Base-by-base conservation (phyloP, 2,113 vertebrate genomes). In the Ia io region DNA sequence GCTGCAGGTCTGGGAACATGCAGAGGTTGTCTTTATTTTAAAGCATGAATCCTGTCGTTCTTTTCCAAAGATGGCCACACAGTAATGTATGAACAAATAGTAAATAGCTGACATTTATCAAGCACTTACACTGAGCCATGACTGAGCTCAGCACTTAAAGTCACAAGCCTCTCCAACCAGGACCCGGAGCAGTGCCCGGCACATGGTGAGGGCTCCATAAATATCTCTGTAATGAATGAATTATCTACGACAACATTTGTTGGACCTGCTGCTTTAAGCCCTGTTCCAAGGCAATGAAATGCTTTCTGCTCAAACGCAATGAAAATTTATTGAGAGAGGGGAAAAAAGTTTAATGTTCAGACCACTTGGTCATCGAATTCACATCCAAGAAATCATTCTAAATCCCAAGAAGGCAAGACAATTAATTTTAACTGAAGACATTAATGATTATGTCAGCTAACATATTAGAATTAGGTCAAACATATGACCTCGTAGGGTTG, bases 341-440 rank as follows among this genome's bases (percentile, higher is more conserved):
- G 16, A 3, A 1, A 13, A 2, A 74, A 37, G 53, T 32, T 53
- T 71, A 83, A 47, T 23, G 42, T 80, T 77, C 35, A 56, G 67
- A 94, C 63, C 92, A 70, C 25, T 63, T 28, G 32, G 25, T 84
- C 88, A 40, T 53, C 40, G 32, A 96, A 87, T 90, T 91, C 84
- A 44, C 79, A 83, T 16, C 32, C 12, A 23, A 25, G 94, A 94
- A 90, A 16, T 30, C 16, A 59, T 65, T 67, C 74, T 35, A 83
- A 96, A 84, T 87, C 77, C 63, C 87, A 85, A 84, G 91, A 77
- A 95, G 18, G 51, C 8, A 30, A 84, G 37, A 42, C 74, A 20
- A 85, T 86, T 49, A 56, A 91, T 84, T 95, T 91, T 80, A 89
- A 97, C 42, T 79, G 89, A 80, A 95, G 89, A 51, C 35, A 73